Evolutionary conservation across 2,888 invertebrate genomes (phyloP).

Genomic region (Melangyna quadrimaculata): DNA sequence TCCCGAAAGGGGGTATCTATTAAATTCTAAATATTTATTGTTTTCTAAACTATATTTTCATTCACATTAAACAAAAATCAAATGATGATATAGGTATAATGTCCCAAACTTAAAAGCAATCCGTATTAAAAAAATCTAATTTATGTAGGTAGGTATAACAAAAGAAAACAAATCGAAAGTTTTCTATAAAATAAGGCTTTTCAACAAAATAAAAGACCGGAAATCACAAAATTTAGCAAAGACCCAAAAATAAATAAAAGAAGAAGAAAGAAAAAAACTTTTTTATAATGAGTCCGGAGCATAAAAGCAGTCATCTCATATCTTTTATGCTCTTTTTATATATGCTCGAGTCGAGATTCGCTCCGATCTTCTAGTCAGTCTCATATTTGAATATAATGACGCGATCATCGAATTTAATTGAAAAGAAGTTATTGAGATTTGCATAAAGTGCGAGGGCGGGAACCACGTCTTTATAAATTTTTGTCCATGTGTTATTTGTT

Average conservation of each 20-base stretch:
- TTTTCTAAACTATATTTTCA: no score
- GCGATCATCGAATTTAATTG: slow-evolving; percentile 71
- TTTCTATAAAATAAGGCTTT: slow-evolving; percentile 21
- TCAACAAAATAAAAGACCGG: slow-evolving; percentile 61
- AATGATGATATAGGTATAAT: no score
- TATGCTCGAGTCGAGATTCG: slow-evolving; percentile 10
- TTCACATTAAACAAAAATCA: no score
- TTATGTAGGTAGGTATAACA: background rate
- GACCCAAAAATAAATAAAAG: slow-evolving; percentile 13
- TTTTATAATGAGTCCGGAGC: slow-evolving; percentile 42
- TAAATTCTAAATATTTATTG: no score
- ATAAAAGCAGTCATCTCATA: slow-evolving; percentile 31
- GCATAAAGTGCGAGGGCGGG: slow-evolving; percentile 77
- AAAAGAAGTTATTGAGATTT: slow-evolving; percentile 78
- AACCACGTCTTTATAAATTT: background rate
- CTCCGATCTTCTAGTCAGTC: slow-evolving; percentile 35
- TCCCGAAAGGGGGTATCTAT: no score
- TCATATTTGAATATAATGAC: no score
- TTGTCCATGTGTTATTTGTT: slow-evolving; percentile 6
- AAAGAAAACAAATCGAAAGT: slow-evolving; percentile 30
- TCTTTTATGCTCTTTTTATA: slow-evolving; percentile 2
- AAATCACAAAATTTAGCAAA: slow-evolving; percentile 57
- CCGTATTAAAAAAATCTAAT: no score
- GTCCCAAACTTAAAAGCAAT: no score
- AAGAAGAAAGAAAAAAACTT: slow-evolving; percentile 42